These are phyloP conservation scores for Drosophila robusta DNA, from an alignment of 2,888 invertebrate genomes.

Conservation along the genomic window DNA sequence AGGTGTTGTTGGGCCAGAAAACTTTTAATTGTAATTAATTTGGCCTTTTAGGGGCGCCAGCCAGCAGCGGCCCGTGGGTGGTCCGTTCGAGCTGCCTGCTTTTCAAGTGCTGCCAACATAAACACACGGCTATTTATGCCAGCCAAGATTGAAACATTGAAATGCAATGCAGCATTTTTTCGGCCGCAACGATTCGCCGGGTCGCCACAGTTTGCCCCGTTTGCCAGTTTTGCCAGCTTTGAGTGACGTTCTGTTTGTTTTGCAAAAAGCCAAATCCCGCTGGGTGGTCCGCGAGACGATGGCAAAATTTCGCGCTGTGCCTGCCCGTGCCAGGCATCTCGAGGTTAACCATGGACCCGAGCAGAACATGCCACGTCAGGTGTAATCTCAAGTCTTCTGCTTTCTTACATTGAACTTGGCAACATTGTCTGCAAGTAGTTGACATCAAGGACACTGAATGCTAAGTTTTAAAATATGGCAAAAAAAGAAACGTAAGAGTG, in stretches of 20 bases:
- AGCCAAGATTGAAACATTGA: slow-evolving; percentile 63
- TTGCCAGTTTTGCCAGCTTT: slow-evolving; percentile 31
- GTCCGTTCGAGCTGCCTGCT: slow-evolving; percentile 37
- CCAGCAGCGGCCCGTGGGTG: slow-evolving; percentile 42
- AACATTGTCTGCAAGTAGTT: slow-evolving; percentile 15
- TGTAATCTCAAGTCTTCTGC: slow-evolving; percentile 21
- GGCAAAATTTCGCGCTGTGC: slow-evolving; percentile 2
- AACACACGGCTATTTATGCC: slow-evolving; percentile 76
- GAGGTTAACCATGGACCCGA: slow-evolving; percentile 16
- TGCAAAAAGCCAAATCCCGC: slow-evolving; percentile 76
- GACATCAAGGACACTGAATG: slow-evolving; percentile 37
- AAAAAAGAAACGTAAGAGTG: no score
- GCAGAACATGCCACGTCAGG: slow-evolving; percentile 39
- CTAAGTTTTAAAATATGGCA: no score
- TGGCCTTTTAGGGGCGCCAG: slow-evolving; percentile 44
- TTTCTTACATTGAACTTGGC: slow-evolving; percentile 49
- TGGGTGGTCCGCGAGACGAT: slow-evolving; percentile 59
- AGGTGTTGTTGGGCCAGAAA: slow-evolving; percentile 61
- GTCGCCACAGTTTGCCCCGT: slow-evolving; percentile 43
- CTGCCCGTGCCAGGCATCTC: slow-evolving; percentile 2
- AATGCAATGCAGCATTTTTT: slow-evolving; percentile 65
- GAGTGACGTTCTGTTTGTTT: slow-evolving; percentile 79
- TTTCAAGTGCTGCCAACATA: slow-evolving; percentile 79
- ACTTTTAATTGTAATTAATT: slow-evolving; percentile 80
- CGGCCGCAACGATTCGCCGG: slow-evolving; percentile 34